Base-by-base conservation (phyloP, 2,888 invertebrate genomes). In the Bibio marci region DNA sequence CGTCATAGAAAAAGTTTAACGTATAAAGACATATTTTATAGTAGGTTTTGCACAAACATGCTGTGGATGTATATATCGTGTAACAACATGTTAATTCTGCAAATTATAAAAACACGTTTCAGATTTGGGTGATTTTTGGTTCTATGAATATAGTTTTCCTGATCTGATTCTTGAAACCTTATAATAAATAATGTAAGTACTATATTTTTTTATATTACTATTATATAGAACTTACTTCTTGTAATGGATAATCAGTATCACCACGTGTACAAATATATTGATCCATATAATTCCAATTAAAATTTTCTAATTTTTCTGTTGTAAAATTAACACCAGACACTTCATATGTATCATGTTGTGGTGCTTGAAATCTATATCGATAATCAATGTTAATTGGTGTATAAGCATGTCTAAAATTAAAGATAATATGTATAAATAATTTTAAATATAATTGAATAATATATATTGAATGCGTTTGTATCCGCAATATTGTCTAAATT, bases 271-370 rank as follows among this genome's bases (percentile, higher is more conserved):
- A 92, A 46, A 95, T 90, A 57, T 94, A 95, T 58, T 92, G 87
- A 63, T 97, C 95, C 65, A 95, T 73, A 55, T 91, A 90, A 62
- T 94, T 95, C 95, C 95, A 97, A 63, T 90, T 92, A 57, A 86
- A 95, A 49, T 85, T 90, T 62, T 95, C 95, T 39, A 94, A 64
- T 55, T 90, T 88, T 62, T 95, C 92, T 0, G 91, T 90, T 2
- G 82, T 81, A 59, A 95, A 95, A 32, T 88, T 82, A 0, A 91
- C 91, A 72, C 86, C 87, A 0, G 92, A 94, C 30, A 90, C 81
- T 57, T 92, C 92, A 57, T 94, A 95, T 0, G 81, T 83, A 48
- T 83, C 80, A 57, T 86, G 87, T 62, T 91, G 80, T 0, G 91
- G 91, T 1, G 88, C 88, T 62, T 87, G 83, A 63, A 91, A 90